A percentile compares a stretch with the other conserved stretches of the same genome.
Evolutionary conservation across 53 echinoderm and acorn worm genomes (phyloP).

Genomic region (Astropecten irregularis): DNA sequence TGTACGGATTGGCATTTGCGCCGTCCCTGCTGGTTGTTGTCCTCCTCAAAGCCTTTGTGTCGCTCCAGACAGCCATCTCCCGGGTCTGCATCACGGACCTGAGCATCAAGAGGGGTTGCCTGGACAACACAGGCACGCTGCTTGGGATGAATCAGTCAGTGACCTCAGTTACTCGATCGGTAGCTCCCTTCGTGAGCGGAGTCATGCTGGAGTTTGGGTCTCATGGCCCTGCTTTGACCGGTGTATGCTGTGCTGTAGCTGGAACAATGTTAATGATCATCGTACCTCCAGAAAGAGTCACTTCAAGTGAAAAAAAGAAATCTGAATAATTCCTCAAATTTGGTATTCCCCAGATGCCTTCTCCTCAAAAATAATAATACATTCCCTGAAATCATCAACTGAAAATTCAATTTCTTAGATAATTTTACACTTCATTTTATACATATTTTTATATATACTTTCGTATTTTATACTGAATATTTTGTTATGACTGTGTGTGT

Average conservation of each 20-base stretch:
- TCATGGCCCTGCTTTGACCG: constrained; percentile 70
- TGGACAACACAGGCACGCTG: constrained; percentile 76
- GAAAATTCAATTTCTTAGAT: too few species aligned
- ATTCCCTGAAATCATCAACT: too few species aligned
- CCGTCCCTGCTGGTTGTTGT: constrained; percentile 62
- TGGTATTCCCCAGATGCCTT: too few species aligned
- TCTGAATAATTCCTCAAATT: too few species aligned
- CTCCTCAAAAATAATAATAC: too few species aligned
- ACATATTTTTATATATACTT: too few species aligned
- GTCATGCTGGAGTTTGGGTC: constrained; percentile 70
- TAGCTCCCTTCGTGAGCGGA: constrained; percentile 78
- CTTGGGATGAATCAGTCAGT: constrained; percentile 81
- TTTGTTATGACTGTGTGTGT: too few species aligned
- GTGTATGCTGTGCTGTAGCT: constrained; percentile 19
- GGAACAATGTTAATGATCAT: constrained; percentile 30
- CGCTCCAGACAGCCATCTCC: constrained; percentile 67
- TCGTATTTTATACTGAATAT: too few species aligned
- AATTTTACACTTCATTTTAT: too few species aligned
- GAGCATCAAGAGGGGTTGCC: constrained; percentile 63
- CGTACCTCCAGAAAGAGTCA: neutral
- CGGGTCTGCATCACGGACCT: constrained; percentile 80
- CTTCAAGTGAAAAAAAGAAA: too few species aligned
- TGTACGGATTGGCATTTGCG: constrained; percentile 62
- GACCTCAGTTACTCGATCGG: constrained; percentile 74
- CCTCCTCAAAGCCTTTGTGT: constrained; percentile 50